Base-by-base conservation (phyloP, 2,113 vertebrate species). In the Megaceryle maxima region DNA sequence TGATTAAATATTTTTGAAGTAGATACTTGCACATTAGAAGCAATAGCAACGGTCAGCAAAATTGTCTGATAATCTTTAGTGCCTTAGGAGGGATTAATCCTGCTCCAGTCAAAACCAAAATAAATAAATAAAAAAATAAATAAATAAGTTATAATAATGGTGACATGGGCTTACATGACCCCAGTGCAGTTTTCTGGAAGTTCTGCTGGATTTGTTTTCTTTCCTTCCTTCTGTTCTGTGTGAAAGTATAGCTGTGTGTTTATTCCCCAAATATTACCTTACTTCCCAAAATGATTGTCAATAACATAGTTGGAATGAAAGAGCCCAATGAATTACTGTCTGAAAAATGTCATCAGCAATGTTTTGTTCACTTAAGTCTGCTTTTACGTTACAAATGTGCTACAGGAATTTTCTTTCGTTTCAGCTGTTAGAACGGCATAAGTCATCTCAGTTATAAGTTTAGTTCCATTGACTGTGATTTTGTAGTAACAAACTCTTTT, bases 1-100 rank as follows among this genome's bases (percentile, higher is more conserved):
- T 93, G 88, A 96, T 96, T 76, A 70, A 90, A 87, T 90, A 43
- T 41, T 25, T 92, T 86, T 60, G 16, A 51, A 94, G 60, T 2
- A 56, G 79, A 60, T 60, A 12, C 16, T 53, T 81, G 72, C 31
- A 93, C 29, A 28, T 25, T 8, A 39, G 51, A 25, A 73, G 68
- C 62, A 43, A 39, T 4, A 80, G 46, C 59, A 72, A 0, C 20
- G 46, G 25, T 46, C 92, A 83, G 90, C 88, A 93, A 16, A 72
- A 41, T 5, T 77, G 17, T 70, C 85, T 86, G 59, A 44, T 90
- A 90, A 94, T 94, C 90, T 81, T 8, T 8, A 60, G 68, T 81
- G 51, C 88, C 39, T 70, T 55, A 68, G 83, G 13, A 48, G 22
- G 39, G 88, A 95, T 96, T 96, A 90, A 28, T 18, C 46, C 57